Evolutionary conservation across 2,113 vertebrate species (phyloP).

Genomic region (Spilogale gracilis): DNA sequence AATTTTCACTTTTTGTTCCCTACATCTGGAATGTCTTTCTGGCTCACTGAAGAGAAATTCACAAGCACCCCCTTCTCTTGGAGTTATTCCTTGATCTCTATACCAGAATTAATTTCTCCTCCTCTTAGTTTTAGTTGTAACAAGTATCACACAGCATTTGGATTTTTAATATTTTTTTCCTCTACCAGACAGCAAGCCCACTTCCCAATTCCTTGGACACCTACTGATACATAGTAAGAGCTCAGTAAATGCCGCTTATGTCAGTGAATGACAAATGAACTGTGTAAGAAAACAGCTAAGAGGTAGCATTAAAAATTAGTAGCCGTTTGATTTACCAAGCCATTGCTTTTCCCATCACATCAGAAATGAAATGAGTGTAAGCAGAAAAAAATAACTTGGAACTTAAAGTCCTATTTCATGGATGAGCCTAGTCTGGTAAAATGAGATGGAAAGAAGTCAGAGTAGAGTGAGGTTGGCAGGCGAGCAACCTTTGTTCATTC

Average conservation of each 20-base stretch:
- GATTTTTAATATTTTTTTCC: background rate
- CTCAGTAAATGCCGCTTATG: background rate
- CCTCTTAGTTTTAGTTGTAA: background rate
- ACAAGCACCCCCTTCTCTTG: background rate
- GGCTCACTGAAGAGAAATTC: background rate
- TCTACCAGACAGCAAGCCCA: background rate
- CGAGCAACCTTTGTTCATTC: background rate
- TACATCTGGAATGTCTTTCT: background rate
- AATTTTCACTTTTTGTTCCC: background rate
- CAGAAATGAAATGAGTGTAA: conserved; percentile 2
- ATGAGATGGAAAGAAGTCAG: background rate
- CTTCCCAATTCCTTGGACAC: background rate
- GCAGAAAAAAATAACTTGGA: background rate
- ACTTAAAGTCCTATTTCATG: background rate
- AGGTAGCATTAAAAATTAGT: background rate
- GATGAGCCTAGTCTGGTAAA: background rate
- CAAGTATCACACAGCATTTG: background rate
- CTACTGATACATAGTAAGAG: background rate
- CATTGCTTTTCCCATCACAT: background rate
- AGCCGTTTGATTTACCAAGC: background rate
- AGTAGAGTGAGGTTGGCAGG: background rate
- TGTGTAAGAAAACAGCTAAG: background rate
- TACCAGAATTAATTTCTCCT: conserved; percentile 24
- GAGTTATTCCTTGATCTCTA: background rate
- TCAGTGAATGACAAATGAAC: background rate